Conservation (phyloP, 2,113 vertebrate genomes). For the Notothenia rossii region DNA sequence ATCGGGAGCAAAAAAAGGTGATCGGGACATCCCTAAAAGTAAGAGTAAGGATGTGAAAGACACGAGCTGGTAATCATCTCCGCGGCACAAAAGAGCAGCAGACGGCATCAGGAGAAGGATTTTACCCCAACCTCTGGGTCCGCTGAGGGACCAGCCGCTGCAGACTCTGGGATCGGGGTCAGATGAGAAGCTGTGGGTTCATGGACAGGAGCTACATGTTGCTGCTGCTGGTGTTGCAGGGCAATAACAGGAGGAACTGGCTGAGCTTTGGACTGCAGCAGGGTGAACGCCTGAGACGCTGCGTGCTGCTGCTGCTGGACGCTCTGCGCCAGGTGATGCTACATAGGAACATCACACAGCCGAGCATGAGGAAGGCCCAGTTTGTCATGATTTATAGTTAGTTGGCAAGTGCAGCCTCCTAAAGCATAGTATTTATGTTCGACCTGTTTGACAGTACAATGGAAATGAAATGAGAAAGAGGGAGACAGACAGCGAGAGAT, state of each 20-base stretch:
- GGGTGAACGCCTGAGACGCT: constrained; percentile 49
- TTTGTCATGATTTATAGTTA: neutral
- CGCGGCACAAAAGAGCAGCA: constrained; percentile 48
- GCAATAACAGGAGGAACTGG: constrained; percentile 62
- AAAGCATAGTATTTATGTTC: neutral
- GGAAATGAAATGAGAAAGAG: neutral
- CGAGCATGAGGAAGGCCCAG: constrained; percentile 40
- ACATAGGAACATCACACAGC: constrained; percentile 75
- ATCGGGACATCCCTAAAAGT: too few relatives aligned
- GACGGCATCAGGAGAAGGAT: constrained; percentile 41
- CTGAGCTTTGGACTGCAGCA: constrained; percentile 70
- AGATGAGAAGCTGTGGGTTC: constrained; percentile 64
- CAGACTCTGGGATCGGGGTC: constrained; percentile 70
- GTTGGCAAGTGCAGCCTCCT: neutral
- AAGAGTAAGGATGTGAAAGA: too few relatives aligned
- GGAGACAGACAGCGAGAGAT: neutral
- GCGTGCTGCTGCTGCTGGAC: constrained; percentile 76
- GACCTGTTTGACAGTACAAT: neutral
- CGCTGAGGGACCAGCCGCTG: constrained; percentile 56
- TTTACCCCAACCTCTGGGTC: constrained; percentile 80
- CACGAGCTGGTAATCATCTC: constrained; percentile 1
- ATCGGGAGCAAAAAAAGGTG: too few relatives aligned
- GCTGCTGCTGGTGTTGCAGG: constrained; percentile 44
- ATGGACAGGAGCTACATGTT: constrained; percentile 54
- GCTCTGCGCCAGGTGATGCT: constrained; percentile 87